Conservation (phyloP, 2,888 invertebrate genomes). For the Agonopterix arenella region DNA sequence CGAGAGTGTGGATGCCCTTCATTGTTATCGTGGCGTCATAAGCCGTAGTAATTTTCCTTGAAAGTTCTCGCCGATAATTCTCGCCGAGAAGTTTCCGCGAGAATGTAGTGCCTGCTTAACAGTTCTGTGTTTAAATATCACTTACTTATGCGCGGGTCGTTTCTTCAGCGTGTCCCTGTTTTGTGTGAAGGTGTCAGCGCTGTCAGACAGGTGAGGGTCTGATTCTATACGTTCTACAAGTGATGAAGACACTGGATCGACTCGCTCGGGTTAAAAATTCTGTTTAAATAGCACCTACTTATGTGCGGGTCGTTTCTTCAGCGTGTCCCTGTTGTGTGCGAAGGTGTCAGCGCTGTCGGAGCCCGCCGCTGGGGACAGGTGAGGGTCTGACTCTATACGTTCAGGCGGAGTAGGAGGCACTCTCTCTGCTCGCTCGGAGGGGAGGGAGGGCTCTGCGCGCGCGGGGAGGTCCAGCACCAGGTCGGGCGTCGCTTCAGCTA, state of each 20-base stretch:
- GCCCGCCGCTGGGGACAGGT: conserved; percentile 10
- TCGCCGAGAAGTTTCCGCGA: too few species aligned
- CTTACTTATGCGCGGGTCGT: conserved; percentile 29
- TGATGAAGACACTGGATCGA: conserved; percentile 26
- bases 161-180: conserved; percentile 60
- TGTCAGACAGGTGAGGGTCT: conserved; percentile 16
- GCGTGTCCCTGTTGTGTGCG: conserved; percentile 57
- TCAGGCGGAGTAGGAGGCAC: conserved; percentile 18
- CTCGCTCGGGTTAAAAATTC: conserved; percentile 8
- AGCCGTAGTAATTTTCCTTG: too few species aligned
- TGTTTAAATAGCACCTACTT: conserved; percentile 14
- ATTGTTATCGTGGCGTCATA: too few species aligned
- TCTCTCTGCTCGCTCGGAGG: conserved; percentile 27
- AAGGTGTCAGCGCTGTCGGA: conserved; percentile 51
- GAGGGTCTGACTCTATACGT: not conserved
- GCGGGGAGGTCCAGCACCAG: conserved; percentile 82
- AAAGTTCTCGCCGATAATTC: too few species aligned
- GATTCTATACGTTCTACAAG: conserved; percentile 6
- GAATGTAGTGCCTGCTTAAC: too few species aligned
- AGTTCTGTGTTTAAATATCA: too few species aligned
- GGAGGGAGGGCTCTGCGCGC: conserved; percentile 27
- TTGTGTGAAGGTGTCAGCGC: conserved; percentile 57
- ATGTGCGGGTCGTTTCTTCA: conserved; percentile 39
- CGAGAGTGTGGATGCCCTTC: too few species aligned
- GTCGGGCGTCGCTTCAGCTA: conserved; percentile 81